These are phyloP conservation scores for Syngnathus typhle DNA, from an alignment of 2,113 vertebrate genomes.

Conservation along the genomic window DNA sequence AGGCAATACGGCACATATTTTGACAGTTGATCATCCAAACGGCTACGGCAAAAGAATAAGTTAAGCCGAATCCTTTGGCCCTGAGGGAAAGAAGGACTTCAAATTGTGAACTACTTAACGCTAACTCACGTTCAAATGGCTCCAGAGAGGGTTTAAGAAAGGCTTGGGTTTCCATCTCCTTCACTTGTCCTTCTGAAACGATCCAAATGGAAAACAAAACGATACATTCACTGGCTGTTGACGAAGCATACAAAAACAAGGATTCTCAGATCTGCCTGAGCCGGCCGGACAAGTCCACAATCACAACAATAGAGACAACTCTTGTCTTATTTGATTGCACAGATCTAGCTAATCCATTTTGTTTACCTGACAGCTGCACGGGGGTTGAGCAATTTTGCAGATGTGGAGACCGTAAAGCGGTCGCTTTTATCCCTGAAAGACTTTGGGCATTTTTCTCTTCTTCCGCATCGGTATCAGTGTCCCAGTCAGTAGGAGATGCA, in stretches of 20 bases:
- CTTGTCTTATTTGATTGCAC: background rate
- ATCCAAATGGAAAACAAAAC: slow-evolving; percentile 4
- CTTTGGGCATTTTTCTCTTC: slow-evolving; percentile 8
- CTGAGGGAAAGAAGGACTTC: too few relatives aligned
- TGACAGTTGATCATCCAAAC: too few relatives aligned
- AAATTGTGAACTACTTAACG: too few relatives aligned
- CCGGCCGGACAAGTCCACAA: background rate
- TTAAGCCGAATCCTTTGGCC: too few relatives aligned
- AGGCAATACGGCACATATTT: too few relatives aligned
- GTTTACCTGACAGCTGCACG: slow-evolving; percentile 43
- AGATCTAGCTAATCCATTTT: background rate
- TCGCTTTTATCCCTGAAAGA: slow-evolving; percentile 18
- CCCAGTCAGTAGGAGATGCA: background rate
- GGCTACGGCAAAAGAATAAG: too few relatives aligned
- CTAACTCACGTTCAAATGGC: slow-evolving; percentile 39
- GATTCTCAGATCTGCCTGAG: background rate
- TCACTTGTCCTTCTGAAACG: slow-evolving; percentile 30
- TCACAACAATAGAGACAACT: background rate
- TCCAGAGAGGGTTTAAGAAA: slow-evolving; percentile 43
- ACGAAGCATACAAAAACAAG: background rate
- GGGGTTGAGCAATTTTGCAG: slow-evolving; percentile 61
- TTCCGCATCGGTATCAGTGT: slow-evolving; percentile 52
- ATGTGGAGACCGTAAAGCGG: background rate
- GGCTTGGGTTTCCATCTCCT: slow-evolving; percentile 56
- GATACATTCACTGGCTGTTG: background rate